A percentile compares a stretch with the other conserved stretches of the same genome.
Conservation (phyloP, 1,140 invertebrate species). For the Psix sp. region DNA sequence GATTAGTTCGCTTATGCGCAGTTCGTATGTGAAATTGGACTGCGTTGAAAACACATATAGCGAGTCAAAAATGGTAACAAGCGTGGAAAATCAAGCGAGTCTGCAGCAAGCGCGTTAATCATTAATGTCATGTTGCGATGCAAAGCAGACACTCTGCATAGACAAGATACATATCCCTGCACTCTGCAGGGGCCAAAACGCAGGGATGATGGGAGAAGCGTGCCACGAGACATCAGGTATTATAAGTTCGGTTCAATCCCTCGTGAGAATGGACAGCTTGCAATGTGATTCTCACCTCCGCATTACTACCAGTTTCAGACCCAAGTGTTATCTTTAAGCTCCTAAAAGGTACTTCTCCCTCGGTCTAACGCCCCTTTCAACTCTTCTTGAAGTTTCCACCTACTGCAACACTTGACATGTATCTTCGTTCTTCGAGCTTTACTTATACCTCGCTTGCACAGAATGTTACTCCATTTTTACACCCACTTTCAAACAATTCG, state of each 20-base stretch:
- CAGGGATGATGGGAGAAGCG: conserved; percentile 55
- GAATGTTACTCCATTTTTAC: conserved; percentile 41
- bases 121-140: conserved; percentile 53
- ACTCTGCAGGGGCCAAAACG: conserved; percentile 28
- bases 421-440: conserved; percentile 33
- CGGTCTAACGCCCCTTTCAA: conserved; percentile 61
- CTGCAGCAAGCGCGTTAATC: conserved; percentile 24
- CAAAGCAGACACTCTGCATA: conserved; percentile 47
- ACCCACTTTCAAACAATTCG: background rate
- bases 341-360: conserved; percentile 70
- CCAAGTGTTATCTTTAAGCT: conserved; percentile 75
- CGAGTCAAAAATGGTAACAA: conserved; percentile 19
- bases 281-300: conserved; percentile 69
- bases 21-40: conserved; percentile 26
- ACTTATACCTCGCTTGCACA: conserved; percentile 5
- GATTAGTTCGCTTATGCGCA: conserved; percentile 49
- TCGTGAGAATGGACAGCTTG: conserved; percentile 73
- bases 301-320: conserved; percentile 68
- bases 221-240: conserved; percentile 69
- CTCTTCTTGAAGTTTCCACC: conserved; percentile 57
- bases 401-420: conserved; percentile 46
- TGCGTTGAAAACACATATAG: conserved; percentile 34
- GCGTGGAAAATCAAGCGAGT: conserved; percentile 10
- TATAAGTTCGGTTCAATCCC: conserved; percentile 73
- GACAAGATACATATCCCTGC: conserved; percentile 40